Percentiles rank a stretch among this genome's conserved stretches.
These are phyloP conservation scores for Eurystomus gularis DNA, from an alignment of 2,113 vertebrate species.

Conservation along the genomic window DNA sequence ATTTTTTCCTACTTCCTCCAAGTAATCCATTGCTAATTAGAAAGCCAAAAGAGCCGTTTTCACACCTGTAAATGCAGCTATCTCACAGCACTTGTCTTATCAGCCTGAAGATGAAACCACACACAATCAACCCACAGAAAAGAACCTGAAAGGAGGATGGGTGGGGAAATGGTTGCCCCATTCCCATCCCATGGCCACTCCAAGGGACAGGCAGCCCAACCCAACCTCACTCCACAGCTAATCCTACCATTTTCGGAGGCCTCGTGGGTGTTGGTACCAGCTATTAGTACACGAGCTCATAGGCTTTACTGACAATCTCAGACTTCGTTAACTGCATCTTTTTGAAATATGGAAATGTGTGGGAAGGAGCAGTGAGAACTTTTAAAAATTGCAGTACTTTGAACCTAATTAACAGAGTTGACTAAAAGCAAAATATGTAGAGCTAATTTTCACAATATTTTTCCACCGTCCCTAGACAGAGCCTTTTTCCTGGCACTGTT, in stretches of 20 bases:
- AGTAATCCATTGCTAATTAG: neutral
- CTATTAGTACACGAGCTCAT: neutral
- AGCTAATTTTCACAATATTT: slow-evolving; percentile 67
- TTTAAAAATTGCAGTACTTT: slow-evolving; percentile 54
- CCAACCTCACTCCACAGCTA: neutral
- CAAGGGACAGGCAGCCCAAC: neutral
- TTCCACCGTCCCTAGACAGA: slow-evolving; percentile 56
- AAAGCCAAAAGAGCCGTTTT: neutral
- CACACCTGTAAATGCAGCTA: neutral
- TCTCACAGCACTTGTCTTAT: neutral
- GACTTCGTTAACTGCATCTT: slow-evolving; percentile 21
- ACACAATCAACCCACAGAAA: neutral
- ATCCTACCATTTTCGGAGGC: neutral
- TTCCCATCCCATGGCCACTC: neutral
- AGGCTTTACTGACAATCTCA: neutral
- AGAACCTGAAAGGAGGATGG: neutral
- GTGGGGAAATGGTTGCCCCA: neutral
- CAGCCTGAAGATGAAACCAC: neutral
- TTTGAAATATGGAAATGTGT: slow-evolving; percentile 41
- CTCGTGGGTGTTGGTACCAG: neutral
- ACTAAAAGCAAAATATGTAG: slow-evolving; percentile 63
- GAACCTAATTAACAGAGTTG: slow-evolving; percentile 66
- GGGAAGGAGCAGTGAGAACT: slow-evolving; percentile 53
- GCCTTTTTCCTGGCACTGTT: slow-evolving; percentile 56
- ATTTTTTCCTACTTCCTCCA: neutral